A percentile compares a stretch with the other conserved stretches of the same genome.
Evolutionary conservation across 2,888 invertebrate species (phyloP).

Genomic region (Lasioglossum figueresi): DNA sequence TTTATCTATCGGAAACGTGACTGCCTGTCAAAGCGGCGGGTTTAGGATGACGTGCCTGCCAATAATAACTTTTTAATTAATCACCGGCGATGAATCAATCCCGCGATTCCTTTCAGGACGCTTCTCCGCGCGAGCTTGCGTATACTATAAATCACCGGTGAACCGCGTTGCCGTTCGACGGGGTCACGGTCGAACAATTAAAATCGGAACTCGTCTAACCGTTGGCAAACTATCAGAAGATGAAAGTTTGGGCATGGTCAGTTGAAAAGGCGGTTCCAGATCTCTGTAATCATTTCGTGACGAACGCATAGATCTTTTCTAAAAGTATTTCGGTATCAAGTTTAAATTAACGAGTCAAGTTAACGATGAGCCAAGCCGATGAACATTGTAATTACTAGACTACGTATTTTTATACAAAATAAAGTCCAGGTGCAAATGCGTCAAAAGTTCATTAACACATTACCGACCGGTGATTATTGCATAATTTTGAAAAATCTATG

Average conservation of each 20-base stretch:
- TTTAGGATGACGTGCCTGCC: neutral
- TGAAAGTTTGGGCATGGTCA: neutral
- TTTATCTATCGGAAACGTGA: constrained; percentile 1
- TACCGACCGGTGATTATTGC: too few species aligned
- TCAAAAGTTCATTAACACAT: neutral
- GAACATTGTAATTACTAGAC: too few species aligned
- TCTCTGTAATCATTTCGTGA: too few species aligned
- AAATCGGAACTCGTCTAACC: neutral
- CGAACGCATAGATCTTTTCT: neutral
- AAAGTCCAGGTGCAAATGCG: neutral
- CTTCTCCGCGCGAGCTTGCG: neutral
- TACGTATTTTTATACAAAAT: too few species aligned
- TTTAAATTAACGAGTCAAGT: too few species aligned
- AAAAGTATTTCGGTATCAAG: neutral
- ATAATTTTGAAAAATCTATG: too few species aligned
- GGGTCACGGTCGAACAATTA: neutral
- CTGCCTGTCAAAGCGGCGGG: neutral
- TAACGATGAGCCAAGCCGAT: too few species aligned
- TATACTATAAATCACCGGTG: neutral
- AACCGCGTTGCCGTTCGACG: neutral
- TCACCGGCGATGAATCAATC: constrained; percentile 5
- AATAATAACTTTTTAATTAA: constrained; percentile 24
- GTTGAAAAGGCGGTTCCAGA: too few species aligned
- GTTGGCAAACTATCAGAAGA: neutral
- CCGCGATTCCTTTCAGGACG: neutral